Conservation (phyloP, 92 coral and sea anemone species). For the Porites rus region DNA sequence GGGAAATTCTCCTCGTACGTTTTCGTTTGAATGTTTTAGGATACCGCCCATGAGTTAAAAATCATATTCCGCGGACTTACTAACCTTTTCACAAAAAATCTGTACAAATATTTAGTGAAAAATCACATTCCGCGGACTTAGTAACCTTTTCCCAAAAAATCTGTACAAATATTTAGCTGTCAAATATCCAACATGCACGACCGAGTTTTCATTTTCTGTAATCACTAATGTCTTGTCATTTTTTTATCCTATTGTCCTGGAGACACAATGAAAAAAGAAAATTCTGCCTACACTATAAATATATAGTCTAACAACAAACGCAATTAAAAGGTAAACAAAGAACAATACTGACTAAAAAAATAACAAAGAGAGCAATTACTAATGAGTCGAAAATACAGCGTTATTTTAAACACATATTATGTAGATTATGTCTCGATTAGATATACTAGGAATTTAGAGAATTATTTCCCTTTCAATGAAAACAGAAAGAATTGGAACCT, state of each 20-base stretch:
- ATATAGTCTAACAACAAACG: neutral
- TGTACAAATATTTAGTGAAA: neutral
- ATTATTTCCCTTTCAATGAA: neutral
- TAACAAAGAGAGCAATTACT: neutral
- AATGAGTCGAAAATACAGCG: neutral
- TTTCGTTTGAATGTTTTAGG: too few relatives aligned
- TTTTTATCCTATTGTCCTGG: neutral
- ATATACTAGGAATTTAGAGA: neutral
- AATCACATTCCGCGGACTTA: too few relatives aligned
- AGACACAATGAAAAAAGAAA: neutral
- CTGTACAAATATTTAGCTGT: neutral
- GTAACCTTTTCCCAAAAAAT: neutral
- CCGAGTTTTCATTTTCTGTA: too few relatives aligned
- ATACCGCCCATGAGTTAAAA: too few relatives aligned
- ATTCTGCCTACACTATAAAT: neutral
- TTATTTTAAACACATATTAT: neutral
- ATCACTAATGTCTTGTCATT: too few relatives aligned
- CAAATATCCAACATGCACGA: neutral
- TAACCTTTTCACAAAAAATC: neutral
- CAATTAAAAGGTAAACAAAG: neutral
- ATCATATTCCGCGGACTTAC: too few relatives aligned
- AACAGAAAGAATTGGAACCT: neutral
- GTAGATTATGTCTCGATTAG: neutral
- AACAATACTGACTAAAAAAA: neutral
- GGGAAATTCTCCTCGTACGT: too few relatives aligned